Evolutionary conservation across 2,888 invertebrate genomes (phyloP), one percentile per base, ranked within the genome.

Genomic region (Terebella lapidaria): DNA sequence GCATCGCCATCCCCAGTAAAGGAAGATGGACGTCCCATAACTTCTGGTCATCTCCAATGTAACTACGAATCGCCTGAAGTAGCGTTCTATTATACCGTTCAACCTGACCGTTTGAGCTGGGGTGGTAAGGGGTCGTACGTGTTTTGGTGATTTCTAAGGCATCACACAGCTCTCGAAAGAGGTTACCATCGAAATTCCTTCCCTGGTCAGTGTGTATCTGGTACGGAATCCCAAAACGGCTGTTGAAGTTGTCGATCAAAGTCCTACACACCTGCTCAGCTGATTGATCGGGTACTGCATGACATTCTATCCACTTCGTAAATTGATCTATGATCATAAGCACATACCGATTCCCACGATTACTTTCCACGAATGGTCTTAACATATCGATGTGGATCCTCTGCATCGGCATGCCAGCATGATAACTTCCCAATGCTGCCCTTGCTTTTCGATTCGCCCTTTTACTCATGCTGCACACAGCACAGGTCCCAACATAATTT

Each of bases 41-140:
- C 3, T 20, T 5, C 28, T 28, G 18, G n/a, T 29, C 24, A 2
- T 29, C 3, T 4, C 10, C 28, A 3, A 54, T 15, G 5, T 54
- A 56, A 24, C 45, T 3, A n/a, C 56, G 20, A 46, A 56, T 24
- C 4, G 26, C 2, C 3, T 1, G 20, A 5, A 54, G 1, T 29
- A 54, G 5, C 30, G 35, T 46, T 2, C 51, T 4, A 35, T 61
- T 61, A 29, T 58, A 61, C 4, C 57, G 26, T 28, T 63, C 63
- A n/a, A 57, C 60, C 22, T 63, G 63, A 2, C 63, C 63, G 27
- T 63, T 63, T 1, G 58, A 49, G 18, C 45, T 53, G 25, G 63
- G 58, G 5, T 49, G 55, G 27, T 58, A 63, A 10, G 61, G 63
- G n/a, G 63, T 63, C 5, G 63, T 63, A 2, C 61, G 18, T 3